phyloP scores from a whole-genome alignment of 2,888 invertebrate species.

The Meganola albula region DNA sequence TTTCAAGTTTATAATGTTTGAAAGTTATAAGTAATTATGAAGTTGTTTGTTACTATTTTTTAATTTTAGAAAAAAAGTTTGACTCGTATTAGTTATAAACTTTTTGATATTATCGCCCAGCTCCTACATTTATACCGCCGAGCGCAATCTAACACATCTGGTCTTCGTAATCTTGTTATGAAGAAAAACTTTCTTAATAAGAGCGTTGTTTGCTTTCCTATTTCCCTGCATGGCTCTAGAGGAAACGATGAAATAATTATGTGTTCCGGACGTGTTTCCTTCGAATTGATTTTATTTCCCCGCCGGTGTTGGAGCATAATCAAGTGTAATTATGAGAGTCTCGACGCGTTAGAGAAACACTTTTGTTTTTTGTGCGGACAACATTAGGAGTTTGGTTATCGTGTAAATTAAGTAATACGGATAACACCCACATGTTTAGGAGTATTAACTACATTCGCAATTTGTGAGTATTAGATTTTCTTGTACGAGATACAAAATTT shows the following conservation, averaged over 20 bases:
- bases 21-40: no score
- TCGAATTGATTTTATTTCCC: constrained; percentile 17
- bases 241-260: constrained; percentile 49
- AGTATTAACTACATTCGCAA: no score
- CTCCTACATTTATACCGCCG: constrained; percentile 52
- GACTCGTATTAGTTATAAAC: no score
- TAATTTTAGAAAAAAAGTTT: no score
- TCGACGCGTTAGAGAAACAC: neutral
- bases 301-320: constrained; percentile 7
- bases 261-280: constrained; percentile 14
- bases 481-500: no score
- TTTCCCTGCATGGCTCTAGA: constrained; percentile 40
- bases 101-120: constrained; percentile 23
- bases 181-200: constrained; percentile 77
- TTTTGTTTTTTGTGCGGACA: neutral
- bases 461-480: no score
- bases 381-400: no score
- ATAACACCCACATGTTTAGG: no score
- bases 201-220: constrained; percentile 57
- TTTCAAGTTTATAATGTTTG: no score
- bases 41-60: no score
- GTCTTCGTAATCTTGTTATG: constrained; percentile 72
- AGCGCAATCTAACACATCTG: constrained; percentile 67
- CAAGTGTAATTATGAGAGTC: constrained; percentile 4
- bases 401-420: no score